Conservation (phyloP, 2,888 invertebrate species). For the Rhorus exstirpatorius region DNA sequence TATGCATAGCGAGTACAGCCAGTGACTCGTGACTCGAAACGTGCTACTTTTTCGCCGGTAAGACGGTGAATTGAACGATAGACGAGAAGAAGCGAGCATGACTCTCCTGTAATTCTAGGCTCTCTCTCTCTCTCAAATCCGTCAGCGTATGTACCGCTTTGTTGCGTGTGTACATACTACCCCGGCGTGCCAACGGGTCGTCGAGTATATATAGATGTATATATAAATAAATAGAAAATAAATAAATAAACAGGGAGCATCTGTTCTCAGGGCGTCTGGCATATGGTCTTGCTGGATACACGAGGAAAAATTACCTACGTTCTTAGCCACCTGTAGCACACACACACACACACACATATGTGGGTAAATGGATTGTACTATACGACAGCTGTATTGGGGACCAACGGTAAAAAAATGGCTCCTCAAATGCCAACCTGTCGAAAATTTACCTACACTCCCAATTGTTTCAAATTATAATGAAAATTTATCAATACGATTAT, state of each 20-base stretch:
- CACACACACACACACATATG: not conserved
- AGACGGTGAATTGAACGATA: slow-evolving; percentile 42
- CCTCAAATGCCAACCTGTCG: too few relatives aligned
- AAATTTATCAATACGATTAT: too few relatives aligned
- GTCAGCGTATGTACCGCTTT: slow-evolving; percentile 30
- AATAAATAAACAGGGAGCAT: slow-evolving; percentile 59
- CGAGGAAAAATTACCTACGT: slow-evolving; percentile 25
- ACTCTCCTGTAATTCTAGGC: slow-evolving; percentile 7
- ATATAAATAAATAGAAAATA: slow-evolving; percentile 14
- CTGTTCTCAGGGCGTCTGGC: slow-evolving; percentile 60
- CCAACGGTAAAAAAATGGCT: too few relatives aligned
- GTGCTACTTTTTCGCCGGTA: slow-evolving; percentile 63
- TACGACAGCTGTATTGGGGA: too few relatives aligned
- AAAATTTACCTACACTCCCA: too few relatives aligned
- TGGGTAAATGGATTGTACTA: slow-evolving; percentile 5
- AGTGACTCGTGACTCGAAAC: slow-evolving; percentile 66
- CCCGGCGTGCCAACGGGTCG: slow-evolving; percentile 39
- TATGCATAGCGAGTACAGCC: slow-evolving; percentile 35
- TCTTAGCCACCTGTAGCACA: slow-evolving; percentile 68
- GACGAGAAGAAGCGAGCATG: slow-evolving; percentile 40
- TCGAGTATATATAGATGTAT: slow-evolving; percentile 12
- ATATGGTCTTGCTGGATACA: slow-evolving; percentile 43
- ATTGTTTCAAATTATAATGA: too few relatives aligned
- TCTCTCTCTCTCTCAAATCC: slow-evolving; percentile 14
- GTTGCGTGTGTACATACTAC: slow-evolving; percentile 21